Base-by-base conservation (phyloP, 2,113 vertebrate genomes). In the Colossoma macropomum region DNA sequence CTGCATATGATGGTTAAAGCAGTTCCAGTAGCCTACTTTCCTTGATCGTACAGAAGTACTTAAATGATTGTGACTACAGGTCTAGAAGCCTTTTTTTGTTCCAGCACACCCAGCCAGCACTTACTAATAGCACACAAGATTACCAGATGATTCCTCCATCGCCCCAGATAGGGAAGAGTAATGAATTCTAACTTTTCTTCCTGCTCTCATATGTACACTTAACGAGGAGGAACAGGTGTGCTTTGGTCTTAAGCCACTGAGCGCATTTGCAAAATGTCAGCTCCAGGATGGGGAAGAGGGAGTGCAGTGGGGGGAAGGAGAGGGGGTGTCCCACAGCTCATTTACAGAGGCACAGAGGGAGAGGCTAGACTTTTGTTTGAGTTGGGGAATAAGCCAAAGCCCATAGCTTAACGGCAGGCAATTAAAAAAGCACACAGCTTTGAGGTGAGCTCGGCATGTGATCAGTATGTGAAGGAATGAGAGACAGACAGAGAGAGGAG, bases 191-290 rank as follows among this genome's bases (percentile, higher is more conserved):
- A 70, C 41, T 72, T 80, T 75, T 23, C n/a, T 50, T n/a, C 75
- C 73, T 21, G 75, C 72, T 82, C 68, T 56, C 71, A 76, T 86
- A 79, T 79, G 83, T 77, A 68, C 12, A 83, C 76, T 87, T 77
- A 84, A 88, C 87, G 74, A 86, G 70, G 73, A 72, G 59, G 81
- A 86, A 73, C 86, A 87, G 82, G 74, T 83, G 77, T 75, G 56
- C 34, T 38, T 78, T 82, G 71, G 83, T 81, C 74, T 54, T 59
- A 75, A 32, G 13, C 80, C 68, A 66, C 71, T 48, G 68, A 81
- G 65, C 87, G 77, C 84, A 89, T 89, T 87, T 88, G 60, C 45
- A 56, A 77, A 86, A 79, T 74, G 79, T 85, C 79, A 83, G 62
- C 68, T 69, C 28, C 65, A 60, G 48, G 59, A 79, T 25, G 16